These are phyloP conservation scores for Sebastes nivosus DNA, from an alignment of 2,797 vertebrate genomes.

Conservation along the genomic window DNA sequence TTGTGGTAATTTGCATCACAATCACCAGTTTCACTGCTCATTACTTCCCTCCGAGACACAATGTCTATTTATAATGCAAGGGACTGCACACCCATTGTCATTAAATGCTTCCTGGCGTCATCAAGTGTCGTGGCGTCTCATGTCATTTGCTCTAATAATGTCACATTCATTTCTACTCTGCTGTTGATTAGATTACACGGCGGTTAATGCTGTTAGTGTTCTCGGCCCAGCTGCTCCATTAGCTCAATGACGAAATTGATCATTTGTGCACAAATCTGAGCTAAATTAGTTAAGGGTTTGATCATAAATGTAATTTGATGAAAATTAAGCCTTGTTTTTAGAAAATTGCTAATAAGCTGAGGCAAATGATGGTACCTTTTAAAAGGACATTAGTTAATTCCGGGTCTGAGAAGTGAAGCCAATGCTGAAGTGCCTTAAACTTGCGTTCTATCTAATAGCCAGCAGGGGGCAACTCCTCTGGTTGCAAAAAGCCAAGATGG, in stretches of 20 bases:
- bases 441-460: no score
- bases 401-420: no score
- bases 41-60: neutral
- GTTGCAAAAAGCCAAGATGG: no score
- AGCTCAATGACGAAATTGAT: neutral
- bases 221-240: conserved; percentile 11
- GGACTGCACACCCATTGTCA: neutral
- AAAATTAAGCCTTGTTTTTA: neutral
- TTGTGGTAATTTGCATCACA: neutral
- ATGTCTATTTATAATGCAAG: conserved; percentile 1
- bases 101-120: conserved; percentile 5
- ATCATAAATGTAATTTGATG: neutral
- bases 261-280: neutral
- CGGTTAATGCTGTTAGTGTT: neutral
- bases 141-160: conserved; percentile 30
- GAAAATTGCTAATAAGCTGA: neutral
- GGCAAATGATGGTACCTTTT: neutral
- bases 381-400: neutral
- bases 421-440: no score
- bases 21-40: neutral
- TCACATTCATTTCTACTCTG: conserved; percentile 33
- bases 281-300: neutral
- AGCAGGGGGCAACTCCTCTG: no score
- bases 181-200: conserved; percentile 8
- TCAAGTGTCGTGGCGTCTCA: neutral